These are phyloP conservation scores for Orthonevra nobilis DNA, from an alignment of 2,888 invertebrate genomes.

Conservation along the genomic window DNA sequence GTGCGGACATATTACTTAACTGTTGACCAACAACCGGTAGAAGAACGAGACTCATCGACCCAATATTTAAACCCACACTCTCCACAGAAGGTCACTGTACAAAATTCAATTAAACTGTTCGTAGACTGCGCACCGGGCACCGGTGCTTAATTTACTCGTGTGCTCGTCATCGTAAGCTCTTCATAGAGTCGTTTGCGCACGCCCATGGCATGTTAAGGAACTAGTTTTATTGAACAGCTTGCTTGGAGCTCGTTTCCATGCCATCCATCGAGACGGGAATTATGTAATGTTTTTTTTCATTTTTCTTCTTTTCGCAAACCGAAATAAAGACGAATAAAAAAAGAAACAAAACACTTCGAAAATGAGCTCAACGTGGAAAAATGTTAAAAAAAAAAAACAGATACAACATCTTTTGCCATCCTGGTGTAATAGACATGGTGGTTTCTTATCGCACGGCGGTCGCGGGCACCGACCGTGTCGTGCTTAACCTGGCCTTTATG, in stretches of 20 bases:
- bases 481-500: conserved; percentile 69
- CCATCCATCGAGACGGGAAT: conserved; percentile 45
- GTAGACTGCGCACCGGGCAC: conserved; percentile 46
- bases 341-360: conserved; percentile 20
- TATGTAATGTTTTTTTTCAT: conserved; percentile 48
- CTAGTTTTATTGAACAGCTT: conserved; percentile 58
- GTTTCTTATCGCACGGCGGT: conserved; percentile 60
- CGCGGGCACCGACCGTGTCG: conserved; percentile 62
- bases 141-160: conserved; percentile 36
- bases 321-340: too few species aligned
- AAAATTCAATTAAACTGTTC: conserved; percentile 59
- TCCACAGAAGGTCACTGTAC: conserved; percentile 61
- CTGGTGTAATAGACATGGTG: conserved; percentile 42
- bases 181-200: conserved; percentile 6
- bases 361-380: conserved; percentile 49
- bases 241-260: conserved; percentile 42
- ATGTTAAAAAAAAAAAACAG: conserved; percentile 13
- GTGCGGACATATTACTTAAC: conserved; percentile 39
- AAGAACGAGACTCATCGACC: conserved; percentile 1
- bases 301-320: conserved; percentile 41
- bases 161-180: conserved; percentile 41
- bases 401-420: conserved; percentile 30
- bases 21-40: conserved; percentile 23
- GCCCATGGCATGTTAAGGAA: conserved; percentile 46
- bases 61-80: background rate